Percentiles rank a stretch among this genome's conserved stretches.
phyloP scores from a whole-genome alignment of 2,113 vertebrate species.

The Bagarius yarrelli region DNA sequence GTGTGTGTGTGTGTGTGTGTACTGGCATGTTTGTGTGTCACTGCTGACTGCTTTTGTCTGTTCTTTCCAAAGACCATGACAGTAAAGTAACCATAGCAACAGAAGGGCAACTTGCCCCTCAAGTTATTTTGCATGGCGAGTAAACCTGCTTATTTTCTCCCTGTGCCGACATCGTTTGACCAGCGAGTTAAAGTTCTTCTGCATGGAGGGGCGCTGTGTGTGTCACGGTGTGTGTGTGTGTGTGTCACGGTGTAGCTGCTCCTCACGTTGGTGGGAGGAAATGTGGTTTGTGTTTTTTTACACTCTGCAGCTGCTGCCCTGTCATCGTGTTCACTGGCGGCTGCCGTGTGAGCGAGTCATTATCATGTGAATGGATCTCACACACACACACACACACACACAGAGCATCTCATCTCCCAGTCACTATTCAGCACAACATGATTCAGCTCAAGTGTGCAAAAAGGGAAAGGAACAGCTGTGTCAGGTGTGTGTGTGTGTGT shows the following conservation, averaged over 20 bases:
- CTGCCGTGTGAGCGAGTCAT: neutral
- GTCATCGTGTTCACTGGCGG: neutral
- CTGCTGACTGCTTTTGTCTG: slow-evolving; percentile 36
- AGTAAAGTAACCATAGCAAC: slow-evolving; percentile 48
- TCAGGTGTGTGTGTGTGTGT: neutral
- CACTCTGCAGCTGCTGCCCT: neutral
- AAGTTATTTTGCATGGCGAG: neutral
- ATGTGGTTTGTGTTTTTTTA: neutral
- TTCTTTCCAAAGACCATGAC: slow-evolving; percentile 34
- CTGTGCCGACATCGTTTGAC: neutral
- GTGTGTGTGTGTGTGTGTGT: neutral
- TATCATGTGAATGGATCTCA: neutral
- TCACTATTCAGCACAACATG: neutral
- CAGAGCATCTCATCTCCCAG: neutral
- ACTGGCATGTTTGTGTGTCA: neutral
- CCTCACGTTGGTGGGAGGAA: neutral
- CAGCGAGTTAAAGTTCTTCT: neutral
- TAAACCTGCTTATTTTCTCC: neutral
- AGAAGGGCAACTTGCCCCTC: slow-evolving; percentile 45
- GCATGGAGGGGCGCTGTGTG: neutral
- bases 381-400: neutral
- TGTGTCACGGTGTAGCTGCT: neutral
- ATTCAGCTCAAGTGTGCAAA: neutral
- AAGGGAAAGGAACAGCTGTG: neutral
- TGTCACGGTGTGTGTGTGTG: neutral